Evolutionary conservation across 2,113 vertebrate genomes (phyloP), one percentile per base, ranked within the genome.

Genomic region (Boleophthalmus pectinirostris): DNA sequence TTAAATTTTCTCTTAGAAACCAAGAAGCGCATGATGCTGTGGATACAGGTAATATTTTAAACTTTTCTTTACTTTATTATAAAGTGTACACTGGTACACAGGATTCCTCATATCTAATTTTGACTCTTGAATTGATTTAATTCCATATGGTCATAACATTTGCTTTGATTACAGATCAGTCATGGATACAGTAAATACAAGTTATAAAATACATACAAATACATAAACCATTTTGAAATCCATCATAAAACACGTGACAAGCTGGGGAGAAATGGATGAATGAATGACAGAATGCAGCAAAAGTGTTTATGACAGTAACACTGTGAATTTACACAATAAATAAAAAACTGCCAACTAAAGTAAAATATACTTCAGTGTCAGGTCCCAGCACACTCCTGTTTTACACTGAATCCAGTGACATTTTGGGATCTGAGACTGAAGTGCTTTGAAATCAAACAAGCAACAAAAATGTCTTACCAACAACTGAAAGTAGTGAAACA

Each of bases 1-100:
- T 99, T 99, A 78, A 99, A 99, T 88, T 99, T 99, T 77, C 97
- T 91, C 85, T 99, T 99, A 70, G 98, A 97, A 74, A 99, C 98
- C 79, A 99, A 93, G 82, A 99, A 99, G 35, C 95, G 91, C 97
- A 99, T 99, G 77, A 99, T 95, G 81, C 98, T 99, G 90, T 43
- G 71, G 6, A 68, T 33, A 72, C 18, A 79, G 21, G 57, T n/a
- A 18, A 21, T 20, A 54, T 54, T 11, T 54, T 7, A 54, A 54
- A 54, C 18, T 9, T 51, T 4, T 5, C 5, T n/a, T 7, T 53
- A n/a, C 49, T 53, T 18, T n/a, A n/a, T n/a, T n/a, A n/a, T n/a
- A n/a, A n/a, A n/a, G n/a, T n/a, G n/a, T n/a, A n/a, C n/a, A n/a
- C n/a, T n/a, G 6, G 51, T 9, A 54, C 51, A 54, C 18, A n/a